Conservation (phyloP, 2,888 invertebrate species). For the Pachydiplax longipennis region DNA sequence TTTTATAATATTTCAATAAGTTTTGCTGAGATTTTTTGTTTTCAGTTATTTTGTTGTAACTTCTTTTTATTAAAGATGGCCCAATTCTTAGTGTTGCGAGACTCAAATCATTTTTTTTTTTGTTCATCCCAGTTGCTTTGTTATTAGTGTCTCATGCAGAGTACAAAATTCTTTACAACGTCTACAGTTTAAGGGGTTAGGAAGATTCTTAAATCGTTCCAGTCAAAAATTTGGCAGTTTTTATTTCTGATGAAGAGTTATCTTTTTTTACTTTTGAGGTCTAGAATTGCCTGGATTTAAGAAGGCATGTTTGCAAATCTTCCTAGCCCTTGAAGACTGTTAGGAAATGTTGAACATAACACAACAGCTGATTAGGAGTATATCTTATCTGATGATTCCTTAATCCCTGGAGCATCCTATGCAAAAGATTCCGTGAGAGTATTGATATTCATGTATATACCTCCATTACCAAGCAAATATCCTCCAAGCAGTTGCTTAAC, state of each 20-base stretch:
- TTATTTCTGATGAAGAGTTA: conserved; percentile 8
- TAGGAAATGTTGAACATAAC: background rate
- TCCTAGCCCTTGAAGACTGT: conserved; percentile 48
- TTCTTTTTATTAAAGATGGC: conserved; percentile 76
- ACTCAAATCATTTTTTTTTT: conserved; percentile 68
- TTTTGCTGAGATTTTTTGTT: conserved; percentile 70
- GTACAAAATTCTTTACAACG: conserved; percentile 18
- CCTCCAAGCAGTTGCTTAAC: conserved; percentile 21
- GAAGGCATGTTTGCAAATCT: conserved; percentile 45
- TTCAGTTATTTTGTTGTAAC: conserved; percentile 78
- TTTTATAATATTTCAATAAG: conserved; percentile 45
- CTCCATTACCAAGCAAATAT: background rate
- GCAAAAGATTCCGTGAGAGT: background rate
- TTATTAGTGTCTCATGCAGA: conserved; percentile 46
- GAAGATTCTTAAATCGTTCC: conserved; percentile 44
- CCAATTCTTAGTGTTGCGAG: conserved; percentile 75
- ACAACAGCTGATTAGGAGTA: background rate
- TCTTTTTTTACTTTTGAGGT: conserved; percentile 46
- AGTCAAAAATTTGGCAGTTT: background rate
- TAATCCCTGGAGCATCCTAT: background rate
- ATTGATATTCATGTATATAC: background rate
- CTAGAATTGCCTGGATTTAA: background rate
- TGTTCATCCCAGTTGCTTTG: conserved; percentile 53
- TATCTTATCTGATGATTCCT: background rate
- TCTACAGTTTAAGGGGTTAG: conserved; percentile 45